These are phyloP conservation scores for Calliscelio sp. DNA, from an alignment of 2,888 invertebrate genomes.

Conservation along the genomic window DNA sequence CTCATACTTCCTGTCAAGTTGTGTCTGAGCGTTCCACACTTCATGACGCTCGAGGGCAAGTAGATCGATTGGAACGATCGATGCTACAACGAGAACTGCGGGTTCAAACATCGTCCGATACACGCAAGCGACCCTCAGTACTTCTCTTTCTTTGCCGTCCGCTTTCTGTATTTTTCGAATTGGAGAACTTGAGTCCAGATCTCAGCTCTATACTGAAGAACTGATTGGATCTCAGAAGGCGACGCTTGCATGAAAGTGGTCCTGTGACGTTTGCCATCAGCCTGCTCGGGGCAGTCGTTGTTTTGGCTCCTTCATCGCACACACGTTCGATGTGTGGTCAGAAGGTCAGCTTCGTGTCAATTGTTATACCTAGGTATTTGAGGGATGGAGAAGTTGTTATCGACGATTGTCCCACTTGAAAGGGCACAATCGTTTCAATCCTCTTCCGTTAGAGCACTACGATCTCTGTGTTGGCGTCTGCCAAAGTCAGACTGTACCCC, in stretches of 20 bases:
- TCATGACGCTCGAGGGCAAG: conserved; percentile 46
- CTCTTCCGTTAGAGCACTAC: neutral
- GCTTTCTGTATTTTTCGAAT: conserved; percentile 60
- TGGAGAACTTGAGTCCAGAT: conserved; percentile 66
- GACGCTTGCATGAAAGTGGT: conserved; percentile 56
- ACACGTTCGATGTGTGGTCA: conserved; percentile 64
- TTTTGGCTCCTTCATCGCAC: conserved; percentile 63
- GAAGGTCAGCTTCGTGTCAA: conserved; percentile 70
- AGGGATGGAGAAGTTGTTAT: too few relatives aligned
- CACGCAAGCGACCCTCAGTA: conserved; percentile 69
- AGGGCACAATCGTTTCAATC: neutral
- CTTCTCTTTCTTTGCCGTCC: conserved; percentile 56
- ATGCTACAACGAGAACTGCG: conserved; percentile 69
- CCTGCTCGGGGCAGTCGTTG: conserved; percentile 51
- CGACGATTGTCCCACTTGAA: conserved; percentile 62
- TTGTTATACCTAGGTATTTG: conserved; percentile 75
- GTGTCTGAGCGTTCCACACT: neutral
- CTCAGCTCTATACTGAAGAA: conserved; percentile 71
- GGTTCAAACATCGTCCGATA: conserved; percentile 76
- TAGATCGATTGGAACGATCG: conserved; percentile 75
- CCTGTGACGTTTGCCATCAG: conserved; percentile 54
- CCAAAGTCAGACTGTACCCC: neutral
- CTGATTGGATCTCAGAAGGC: conserved; percentile 70
- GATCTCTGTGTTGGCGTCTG: too few relatives aligned
- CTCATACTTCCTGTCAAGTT: neutral